Base-by-base conservation (phyloP, 2,888 invertebrate species). In the Drosophila limbata region DNA sequence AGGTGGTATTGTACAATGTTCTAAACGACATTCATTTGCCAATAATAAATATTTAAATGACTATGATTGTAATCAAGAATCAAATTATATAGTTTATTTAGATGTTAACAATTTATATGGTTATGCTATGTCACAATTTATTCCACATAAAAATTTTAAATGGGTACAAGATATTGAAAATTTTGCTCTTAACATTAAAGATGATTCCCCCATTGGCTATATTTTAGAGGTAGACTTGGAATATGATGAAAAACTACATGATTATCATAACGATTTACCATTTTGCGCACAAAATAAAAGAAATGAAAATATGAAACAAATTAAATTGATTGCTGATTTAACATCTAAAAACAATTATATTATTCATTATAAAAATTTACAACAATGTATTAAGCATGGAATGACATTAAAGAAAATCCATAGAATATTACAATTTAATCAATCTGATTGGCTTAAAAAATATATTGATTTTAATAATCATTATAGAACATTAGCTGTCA, bases 211-310 rank as follows among this genome's bases (percentile, higher is more conserved):
- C 3, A 37, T 37, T 37, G 37, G 37, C 3, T 37, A 37, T n/a
- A 37, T 37, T 5, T 37, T n/a, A 37, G 37, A 37, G n/a, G 37
- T 37, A n/a, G 37, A n/a, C 37, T 37, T 37, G n/a, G 37, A n/a
- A 4, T 37, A 37, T 37, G 10, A 37, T n/a, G 37, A 37, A 37
- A 33, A 33, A 10, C 5, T 10, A 33, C 33, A 33, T 3, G 10
- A 10, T 6, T 5, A 33, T 10, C 33, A 33, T 33, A 33, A 33
- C 10, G 33, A 33, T 33, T 33, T 33, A 10, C 33, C 33, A 10
- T 33, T 33, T 33, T 33, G 33, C 5, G 33, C 33, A 10, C 10
- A 33, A 33, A 33, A 9, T 1, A 33, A 33, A 33, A 33, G 6
- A 33, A 33, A 33, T 33, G 33, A 33, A 33, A 33, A 33, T 33